These are phyloP conservation scores for Xiphophorus couchianus DNA, from an alignment of 2,113 vertebrate species.

Conservation along the genomic window DNA sequence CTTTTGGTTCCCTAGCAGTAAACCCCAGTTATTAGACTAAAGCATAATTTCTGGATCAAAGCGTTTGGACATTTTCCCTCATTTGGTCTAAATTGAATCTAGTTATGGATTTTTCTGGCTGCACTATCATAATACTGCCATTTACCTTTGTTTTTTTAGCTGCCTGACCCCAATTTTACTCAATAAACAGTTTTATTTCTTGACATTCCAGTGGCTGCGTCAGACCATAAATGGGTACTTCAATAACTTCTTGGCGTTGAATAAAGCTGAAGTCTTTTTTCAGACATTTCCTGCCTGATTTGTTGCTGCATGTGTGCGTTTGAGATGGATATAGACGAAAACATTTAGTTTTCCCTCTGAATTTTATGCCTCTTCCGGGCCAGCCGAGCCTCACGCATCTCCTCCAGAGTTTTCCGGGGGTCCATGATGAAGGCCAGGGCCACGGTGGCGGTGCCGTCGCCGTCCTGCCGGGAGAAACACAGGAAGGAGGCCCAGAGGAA, in stretches of 20 bases:
- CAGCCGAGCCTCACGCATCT: constrained; percentile 55
- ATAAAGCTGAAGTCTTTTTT: not conserved
- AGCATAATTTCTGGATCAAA: too few relatives aligned
- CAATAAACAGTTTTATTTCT: not conserved
- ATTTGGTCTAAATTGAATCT: too few relatives aligned
- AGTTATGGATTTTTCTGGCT: not conserved
- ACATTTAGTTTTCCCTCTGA: constrained; percentile 48
- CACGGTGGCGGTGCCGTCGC: constrained; percentile 83
- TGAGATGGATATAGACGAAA: not conserved
- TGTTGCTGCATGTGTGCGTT: constrained; percentile 2
- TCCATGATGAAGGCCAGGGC: constrained; percentile 75
- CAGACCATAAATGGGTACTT: accelerated
- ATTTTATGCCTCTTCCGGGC: constrained; percentile 35
- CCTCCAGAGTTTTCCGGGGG: constrained; percentile 69
- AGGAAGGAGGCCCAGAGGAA: constrained; percentile 93
- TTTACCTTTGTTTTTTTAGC: not conserved
- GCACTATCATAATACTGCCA: not conserved
- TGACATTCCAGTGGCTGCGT: not conserved
- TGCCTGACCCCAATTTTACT: not conserved
- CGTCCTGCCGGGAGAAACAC: constrained; percentile 88
- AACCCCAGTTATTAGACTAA: too few relatives aligned
- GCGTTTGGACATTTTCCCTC: too few relatives aligned
- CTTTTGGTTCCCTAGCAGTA: too few relatives aligned
- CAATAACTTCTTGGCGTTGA: not conserved
- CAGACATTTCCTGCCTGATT: not conserved